Evolutionary conservation across 2,888 invertebrate genomes (phyloP).

Genomic region (Smittia sp.): DNA sequence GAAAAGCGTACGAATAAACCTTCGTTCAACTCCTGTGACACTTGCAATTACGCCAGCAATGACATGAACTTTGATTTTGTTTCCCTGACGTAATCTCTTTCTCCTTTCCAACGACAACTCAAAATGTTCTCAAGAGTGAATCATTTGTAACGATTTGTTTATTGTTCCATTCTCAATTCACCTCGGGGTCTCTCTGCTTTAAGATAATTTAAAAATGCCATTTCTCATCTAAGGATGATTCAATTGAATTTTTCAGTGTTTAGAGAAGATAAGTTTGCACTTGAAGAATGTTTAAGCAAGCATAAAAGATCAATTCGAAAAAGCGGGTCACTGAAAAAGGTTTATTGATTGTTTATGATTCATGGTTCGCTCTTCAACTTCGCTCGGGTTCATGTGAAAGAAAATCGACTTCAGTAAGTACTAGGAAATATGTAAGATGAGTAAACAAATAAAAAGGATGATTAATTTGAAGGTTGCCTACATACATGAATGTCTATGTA

Average conservation of each 20-base stretch:
- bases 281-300: slow-evolving; percentile 23
- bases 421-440: neutral
- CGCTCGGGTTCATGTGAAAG: neutral
- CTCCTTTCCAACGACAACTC: neutral
- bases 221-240: neutral
- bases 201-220: neutral
- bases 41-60: slow-evolving; percentile 18
- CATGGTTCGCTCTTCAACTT: slow-evolving; percentile 6
- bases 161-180: neutral
- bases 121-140: slow-evolving; percentile 10
- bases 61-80: slow-evolving; percentile 35
- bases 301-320: slow-evolving; percentile 38
- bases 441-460: slow-evolving; percentile 26
- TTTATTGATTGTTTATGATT: slow-evolving; percentile 41
- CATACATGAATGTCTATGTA: neutral
- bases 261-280: neutral
- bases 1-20: slow-evolving; percentile 30
- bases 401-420: neutral
- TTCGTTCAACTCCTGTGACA: slow-evolving; percentile 24
- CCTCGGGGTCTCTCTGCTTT: neutral
- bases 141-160: slow-evolving; percentile 14
- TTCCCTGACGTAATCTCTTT: slow-evolving; percentile 3
- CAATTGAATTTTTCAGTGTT: neutral
- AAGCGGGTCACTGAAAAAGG: slow-evolving; percentile 21
- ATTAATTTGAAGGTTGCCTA: neutral